Evolutionary conservation across 37 sponge, comb jelly and placozoan genomes (phyloP).

Genomic region (Haliclona indistincta): DNA sequence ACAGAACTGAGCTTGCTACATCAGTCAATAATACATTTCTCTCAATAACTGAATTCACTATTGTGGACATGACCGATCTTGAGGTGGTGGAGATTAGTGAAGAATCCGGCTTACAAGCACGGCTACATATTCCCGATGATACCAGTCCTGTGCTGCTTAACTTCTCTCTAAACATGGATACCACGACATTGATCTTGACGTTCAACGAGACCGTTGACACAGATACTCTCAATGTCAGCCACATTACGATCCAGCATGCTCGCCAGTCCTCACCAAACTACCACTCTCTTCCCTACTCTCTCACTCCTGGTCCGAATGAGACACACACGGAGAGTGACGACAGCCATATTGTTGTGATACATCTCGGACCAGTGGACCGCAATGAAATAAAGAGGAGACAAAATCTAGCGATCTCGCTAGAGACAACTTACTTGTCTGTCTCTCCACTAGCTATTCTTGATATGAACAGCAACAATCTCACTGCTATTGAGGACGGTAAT

Average conservation of each 20-base stretch:
- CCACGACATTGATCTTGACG: conserved; percentile 62
- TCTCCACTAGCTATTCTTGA: conserved; percentile 52
- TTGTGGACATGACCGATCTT: conserved; percentile 71
- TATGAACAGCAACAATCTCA: conserved; percentile 72
- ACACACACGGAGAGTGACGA: conserved; percentile 80
- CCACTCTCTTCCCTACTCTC: conserved; percentile 70
- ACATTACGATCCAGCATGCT: conserved; percentile 66
- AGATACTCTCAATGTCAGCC: conserved; percentile 58
- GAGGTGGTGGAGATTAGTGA: conserved; percentile 25
- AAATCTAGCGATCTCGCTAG: conserved; percentile 53
- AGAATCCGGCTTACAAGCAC: conserved; percentile 18
- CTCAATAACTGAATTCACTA: conserved; percentile 70
- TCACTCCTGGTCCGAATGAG: conserved; percentile 56
- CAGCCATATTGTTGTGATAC: conserved; percentile 58
- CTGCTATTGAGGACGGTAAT: conserved; percentile 55
- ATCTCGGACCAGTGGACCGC: conserved; percentile 79
- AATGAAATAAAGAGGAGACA: conserved; percentile 85
- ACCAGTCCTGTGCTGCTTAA: conserved; percentile 69
- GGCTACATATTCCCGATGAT: conserved; percentile 66
- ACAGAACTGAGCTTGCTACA: conserved; percentile 52
- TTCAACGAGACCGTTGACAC: conserved; percentile 91
- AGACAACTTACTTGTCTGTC: conserved; percentile 51
- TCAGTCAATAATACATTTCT: conserved; percentile 53
- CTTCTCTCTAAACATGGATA: conserved; percentile 80
- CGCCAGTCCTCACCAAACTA: conserved; percentile 51